Evolutionary conservation across 1,140 invertebrate species (phyloP), one percentile per base, ranked within the genome.

Genomic region (Megalonaias nervosa): DNA sequence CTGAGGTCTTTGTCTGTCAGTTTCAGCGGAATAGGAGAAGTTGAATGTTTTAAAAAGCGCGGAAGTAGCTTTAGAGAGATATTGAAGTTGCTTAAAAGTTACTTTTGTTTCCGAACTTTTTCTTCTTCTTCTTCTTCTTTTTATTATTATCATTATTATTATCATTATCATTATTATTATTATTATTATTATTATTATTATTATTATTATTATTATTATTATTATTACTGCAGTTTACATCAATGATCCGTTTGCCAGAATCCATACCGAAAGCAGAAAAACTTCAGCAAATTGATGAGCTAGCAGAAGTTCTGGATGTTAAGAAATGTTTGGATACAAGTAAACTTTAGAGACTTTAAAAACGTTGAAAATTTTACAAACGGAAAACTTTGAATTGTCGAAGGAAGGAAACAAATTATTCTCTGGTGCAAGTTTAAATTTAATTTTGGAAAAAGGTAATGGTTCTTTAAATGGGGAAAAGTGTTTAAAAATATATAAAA

Each of bases 231-330:
- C 84, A 94, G 93, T 95, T 95, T 87, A 93, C 94, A 48, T 94
- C 95, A 9, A 88, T 93, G 74, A 88, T 95, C 65, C 91, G 95
- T 82, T 91, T 97, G 87, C 95, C 95, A 31, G 95, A 96, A 85
- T 93, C 92, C 38, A 93, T 96, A 91, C 93, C 94, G 65, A 91
- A 93, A 81, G 91, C 93, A 61, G 94, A 96, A 87, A 96, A 96
- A 90, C 93, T 95, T 92, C 93, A 94, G 81, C 94, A 94, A 87
- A 94, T 96, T 71, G 95, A 96, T 87, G 94, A 95, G 85, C 95
- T 97, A 79, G 94, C 96, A 79, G 93, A 95, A 85, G 93, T 94
- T 57, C 91, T 97, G 77, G 95, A 96, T 86, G 92, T 97, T 80
- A 92, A 92, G 64, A 92, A 92, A 86, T 96, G 95, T 89, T 94